Evolutionary conservation across 2,797 vertebrate species (phyloP).

Genomic region (Cetoscarus ocellatus): DNA sequence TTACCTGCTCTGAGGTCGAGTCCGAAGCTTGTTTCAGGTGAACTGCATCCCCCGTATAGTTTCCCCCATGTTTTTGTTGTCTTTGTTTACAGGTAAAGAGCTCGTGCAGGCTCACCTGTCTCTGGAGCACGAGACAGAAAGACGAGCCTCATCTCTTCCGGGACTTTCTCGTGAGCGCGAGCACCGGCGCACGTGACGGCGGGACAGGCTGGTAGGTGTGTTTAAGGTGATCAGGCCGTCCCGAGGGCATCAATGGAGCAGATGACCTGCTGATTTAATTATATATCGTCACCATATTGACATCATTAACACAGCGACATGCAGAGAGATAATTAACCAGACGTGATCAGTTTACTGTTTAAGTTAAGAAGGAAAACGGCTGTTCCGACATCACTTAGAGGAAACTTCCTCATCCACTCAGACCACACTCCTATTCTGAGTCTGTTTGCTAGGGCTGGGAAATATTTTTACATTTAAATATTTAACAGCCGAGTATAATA

Average conservation of each 20-base stretch:
- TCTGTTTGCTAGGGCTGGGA: too few species aligned
- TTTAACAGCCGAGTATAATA: too few species aligned
- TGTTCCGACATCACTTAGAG: too few species aligned
- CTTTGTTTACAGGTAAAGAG: slow-evolving; percentile 49
- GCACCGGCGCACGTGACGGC: slow-evolving; percentile 45
- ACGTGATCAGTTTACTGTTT: too few species aligned
- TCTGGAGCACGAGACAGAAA: background rate
- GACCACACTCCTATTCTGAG: too few species aligned
- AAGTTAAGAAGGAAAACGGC: too few species aligned
- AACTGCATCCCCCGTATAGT: background rate
- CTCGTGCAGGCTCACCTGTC: slow-evolving; percentile 39
- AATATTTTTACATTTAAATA: too few species aligned
- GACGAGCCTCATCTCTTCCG: slow-evolving; percentile 55
- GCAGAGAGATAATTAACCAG: too few species aligned
- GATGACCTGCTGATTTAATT: too few species aligned
- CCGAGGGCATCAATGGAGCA: background rate
- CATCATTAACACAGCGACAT: too few species aligned
- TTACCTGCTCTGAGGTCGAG: background rate
- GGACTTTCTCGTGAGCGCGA: slow-evolving; percentile 54
- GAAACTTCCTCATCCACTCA: too few species aligned
- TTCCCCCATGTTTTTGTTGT: slow-evolving; percentile 9
- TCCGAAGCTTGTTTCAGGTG: background rate
- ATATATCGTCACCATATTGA: too few species aligned
- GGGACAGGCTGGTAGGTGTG: slow-evolving; percentile 5
- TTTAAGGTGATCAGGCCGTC: background rate